Conservation (phyloP, 2,113 vertebrate species). For the Corythornis vintsioides region DNA sequence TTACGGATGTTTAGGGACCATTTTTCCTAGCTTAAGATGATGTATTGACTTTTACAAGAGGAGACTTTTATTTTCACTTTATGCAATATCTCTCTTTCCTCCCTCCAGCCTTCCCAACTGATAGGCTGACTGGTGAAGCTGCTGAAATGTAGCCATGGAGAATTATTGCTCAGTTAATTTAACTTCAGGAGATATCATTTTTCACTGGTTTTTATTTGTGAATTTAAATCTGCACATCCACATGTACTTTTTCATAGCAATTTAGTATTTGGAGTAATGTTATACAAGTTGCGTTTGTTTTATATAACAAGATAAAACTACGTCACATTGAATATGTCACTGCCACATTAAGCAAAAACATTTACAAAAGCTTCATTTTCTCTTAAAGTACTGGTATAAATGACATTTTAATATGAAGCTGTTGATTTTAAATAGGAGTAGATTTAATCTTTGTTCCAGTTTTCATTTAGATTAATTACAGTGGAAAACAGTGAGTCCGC, state of each 20-base stretch:
- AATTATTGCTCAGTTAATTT: not conserved
- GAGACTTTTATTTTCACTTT: slow-evolving; percentile 47
- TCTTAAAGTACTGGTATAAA: slow-evolving; percentile 33
- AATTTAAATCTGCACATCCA: slow-evolving; percentile 1
- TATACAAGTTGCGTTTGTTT: slow-evolving; percentile 20
- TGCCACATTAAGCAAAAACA: slow-evolving; percentile 43
- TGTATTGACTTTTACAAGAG: slow-evolving; percentile 64
- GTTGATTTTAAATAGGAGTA: not conserved
- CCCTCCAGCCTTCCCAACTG: not conserved
- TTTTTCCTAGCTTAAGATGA: slow-evolving; percentile 63
- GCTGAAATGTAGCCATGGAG: not conserved
- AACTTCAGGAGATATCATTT: not conserved
- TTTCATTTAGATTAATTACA: slow-evolving; percentile 1
- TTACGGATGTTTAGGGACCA: slow-evolving; percentile 70
- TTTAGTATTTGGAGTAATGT: slow-evolving; percentile 27
- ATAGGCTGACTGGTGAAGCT: not conserved
- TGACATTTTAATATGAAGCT: not conserved
- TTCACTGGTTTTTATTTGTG: slow-evolving; percentile 30
- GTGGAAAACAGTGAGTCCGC: not conserved
- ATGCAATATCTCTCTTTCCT: not conserved
- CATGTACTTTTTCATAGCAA: not conserved
- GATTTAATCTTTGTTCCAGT: not conserved
- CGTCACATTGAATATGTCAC: slow-evolving; percentile 4
- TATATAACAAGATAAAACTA: slow-evolving; percentile 48
- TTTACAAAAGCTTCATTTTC: slow-evolving; percentile 52